Evolutionary conservation across 2,797 vertebrate genomes (phyloP).

Genomic region (Choloepus didactylus): DNA sequence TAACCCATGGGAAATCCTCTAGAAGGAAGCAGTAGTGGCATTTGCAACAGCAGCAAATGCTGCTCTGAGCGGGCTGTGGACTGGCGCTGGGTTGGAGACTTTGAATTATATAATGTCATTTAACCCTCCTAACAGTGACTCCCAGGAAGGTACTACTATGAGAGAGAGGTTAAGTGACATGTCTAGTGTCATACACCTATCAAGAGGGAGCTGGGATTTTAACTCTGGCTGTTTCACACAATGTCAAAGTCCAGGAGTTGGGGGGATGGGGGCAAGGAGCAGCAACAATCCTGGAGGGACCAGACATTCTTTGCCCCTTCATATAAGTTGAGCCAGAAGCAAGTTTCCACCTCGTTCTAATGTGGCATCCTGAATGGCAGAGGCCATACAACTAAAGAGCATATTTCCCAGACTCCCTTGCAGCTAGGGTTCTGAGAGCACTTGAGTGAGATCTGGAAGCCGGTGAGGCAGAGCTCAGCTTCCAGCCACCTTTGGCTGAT

Average conservation of each 20-base stretch:
- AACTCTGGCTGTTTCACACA: not conserved
- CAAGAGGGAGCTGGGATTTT: not conserved
- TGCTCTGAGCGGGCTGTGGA: not conserved
- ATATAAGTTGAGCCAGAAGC: not conserved
- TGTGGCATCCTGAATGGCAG: not conserved
- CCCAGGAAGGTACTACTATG: not conserved
- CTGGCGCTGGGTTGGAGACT: no score
- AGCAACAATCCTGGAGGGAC: not conserved
- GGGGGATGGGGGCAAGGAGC: not conserved
- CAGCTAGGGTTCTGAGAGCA: not conserved
- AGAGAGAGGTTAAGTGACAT: not conserved
- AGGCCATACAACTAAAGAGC: not conserved
- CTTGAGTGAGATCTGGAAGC: not conserved
- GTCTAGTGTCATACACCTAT: not conserved
- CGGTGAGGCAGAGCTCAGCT: not conserved
- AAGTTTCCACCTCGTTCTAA: not conserved
- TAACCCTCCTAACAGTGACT: not conserved
- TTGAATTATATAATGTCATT: not conserved
- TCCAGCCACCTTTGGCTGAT: not conserved
- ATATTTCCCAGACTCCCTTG: not conserved
- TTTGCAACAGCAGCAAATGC: no score
- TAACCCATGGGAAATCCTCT: fast-evolving
- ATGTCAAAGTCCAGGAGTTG: not conserved
- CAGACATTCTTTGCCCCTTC: not conserved
- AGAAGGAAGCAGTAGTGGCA: not conserved